Evolutionary conservation across 2,113 vertebrate species (phyloP), one percentile per base, ranked within the genome.

Genomic region (Ibidorhyncha struthersii): DNA sequence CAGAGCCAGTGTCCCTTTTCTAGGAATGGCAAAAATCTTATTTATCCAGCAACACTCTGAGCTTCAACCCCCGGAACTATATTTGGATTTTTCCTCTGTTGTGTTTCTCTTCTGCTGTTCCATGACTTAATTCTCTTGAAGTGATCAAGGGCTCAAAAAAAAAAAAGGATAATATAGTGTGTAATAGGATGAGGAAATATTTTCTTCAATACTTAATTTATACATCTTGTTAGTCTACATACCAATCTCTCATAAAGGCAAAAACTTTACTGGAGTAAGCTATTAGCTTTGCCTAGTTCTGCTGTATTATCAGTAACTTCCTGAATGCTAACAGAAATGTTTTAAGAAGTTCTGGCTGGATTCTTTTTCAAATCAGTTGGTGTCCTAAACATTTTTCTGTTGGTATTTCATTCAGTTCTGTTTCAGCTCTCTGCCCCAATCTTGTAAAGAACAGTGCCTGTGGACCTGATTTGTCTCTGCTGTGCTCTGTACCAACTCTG

Each of bases 131-230:
- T 78, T 71, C 27, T 53, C 55, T 92, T 82, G 43, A 84, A 90
- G 21, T 19, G 27, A 56, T 52, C 30, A 84, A 90, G 53, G 21
- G 29, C 36, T 90, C 56, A 66, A 43, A 15, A 93, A 66, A 95
- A 15, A 93, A 70, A 95, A 84, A 52, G 8, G 36, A 36, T 77
- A 92, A 65, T 87, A 29, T 29, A 78, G 23, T 66, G 15, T 74
- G 36, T 70, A 84, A 73, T 11, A 81, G 30, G 72, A 81, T 56
- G 26, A 91, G 25, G 53, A 91, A 91, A 73, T 74, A 58, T 43
- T 73, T 96, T 87, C 47, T 87, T 87, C 45, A n/a, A 23, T 74
- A 84, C 89, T 84, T 79, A 90, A 40, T 84, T 87, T 71, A 78
- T 78, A 56, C 9, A 27, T 74, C 59, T 90, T 88, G 14, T 85